phyloP scores from a whole-genome alignment of 2,888 invertebrate genomes.

The Nomada lathburiana region DNA sequence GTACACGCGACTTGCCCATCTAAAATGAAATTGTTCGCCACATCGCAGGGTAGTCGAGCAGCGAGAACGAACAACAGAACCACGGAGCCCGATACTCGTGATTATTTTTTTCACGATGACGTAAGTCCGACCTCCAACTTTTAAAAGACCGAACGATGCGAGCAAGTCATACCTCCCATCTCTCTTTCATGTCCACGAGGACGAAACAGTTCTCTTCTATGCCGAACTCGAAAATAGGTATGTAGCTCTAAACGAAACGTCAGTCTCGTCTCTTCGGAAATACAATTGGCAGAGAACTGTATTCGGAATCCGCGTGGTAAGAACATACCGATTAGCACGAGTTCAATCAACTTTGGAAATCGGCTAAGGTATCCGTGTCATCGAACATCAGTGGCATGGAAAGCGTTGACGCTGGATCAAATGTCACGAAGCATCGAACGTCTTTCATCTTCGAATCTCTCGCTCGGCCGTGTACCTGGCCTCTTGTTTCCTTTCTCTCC shows the following conservation, averaged over 20 bases:
- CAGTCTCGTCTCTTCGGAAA: slow-evolving; percentile 29
- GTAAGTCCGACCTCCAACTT: slow-evolving; percentile 44
- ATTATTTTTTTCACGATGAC: slow-evolving; percentile 55
- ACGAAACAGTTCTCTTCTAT: neutral
- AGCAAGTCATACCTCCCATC: slow-evolving; percentile 56
- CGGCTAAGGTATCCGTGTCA: slow-evolving; percentile 51
- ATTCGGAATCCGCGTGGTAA: too few relatives aligned
- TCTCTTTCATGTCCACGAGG: neutral
- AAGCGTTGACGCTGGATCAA: slow-evolving; percentile 63
- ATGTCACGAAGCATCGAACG: slow-evolving; percentile 67
- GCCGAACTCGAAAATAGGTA: slow-evolving; percentile 2
- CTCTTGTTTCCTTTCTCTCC: slow-evolving; percentile 66
- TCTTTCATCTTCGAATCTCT: slow-evolving; percentile 61
- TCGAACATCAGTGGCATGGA: slow-evolving; percentile 39
- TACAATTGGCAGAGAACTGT: neutral
- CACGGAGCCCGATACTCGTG: neutral
- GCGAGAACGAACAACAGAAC: neutral
- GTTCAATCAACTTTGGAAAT: slow-evolving; percentile 45
- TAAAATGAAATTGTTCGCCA: slow-evolving; percentile 5
- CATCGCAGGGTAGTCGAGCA: neutral
- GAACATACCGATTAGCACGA: neutral
- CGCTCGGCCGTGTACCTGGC: slow-evolving; percentile 36
- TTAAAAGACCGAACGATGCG: slow-evolving; percentile 56
- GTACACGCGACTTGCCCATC: neutral
- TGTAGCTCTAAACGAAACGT: slow-evolving; percentile 29